A percentile compares a stretch with the other conserved stretches of the same genome.
Conservation (phyloP, 1,140 invertebrate genomes). For the Drepana arcuata region DNA sequence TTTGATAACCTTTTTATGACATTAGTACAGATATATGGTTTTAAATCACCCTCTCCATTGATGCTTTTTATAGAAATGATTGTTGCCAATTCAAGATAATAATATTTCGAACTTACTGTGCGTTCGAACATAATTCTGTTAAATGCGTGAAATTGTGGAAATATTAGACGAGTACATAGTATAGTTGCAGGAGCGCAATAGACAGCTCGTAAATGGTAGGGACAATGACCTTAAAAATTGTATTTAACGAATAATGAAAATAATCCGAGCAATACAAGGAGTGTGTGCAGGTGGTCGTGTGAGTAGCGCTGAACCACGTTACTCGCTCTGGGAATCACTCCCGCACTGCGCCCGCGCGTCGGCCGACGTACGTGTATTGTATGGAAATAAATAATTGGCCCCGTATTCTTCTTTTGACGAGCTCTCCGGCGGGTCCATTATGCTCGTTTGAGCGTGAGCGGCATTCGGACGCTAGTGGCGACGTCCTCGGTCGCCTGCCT, state of each 20-base stretch:
- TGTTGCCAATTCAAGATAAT: no score
- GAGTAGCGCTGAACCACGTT: conserved; percentile 5
- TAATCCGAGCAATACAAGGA: background rate
- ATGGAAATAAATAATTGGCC: conserved; percentile 64
- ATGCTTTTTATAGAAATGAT: no score
- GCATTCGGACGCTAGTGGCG: conserved; percentile 63
- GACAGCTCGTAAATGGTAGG: no score
- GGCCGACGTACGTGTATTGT: conserved; percentile 54
- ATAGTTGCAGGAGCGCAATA: background rate
- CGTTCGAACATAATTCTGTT: background rate
- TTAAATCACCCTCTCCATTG: no score
- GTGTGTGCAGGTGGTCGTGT: no score
- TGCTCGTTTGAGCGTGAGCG: conserved; percentile 50
- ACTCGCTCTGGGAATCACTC: conserved; percentile 34
- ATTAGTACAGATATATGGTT: background rate
- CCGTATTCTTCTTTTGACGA: conserved; percentile 69
- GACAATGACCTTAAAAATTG: conserved; percentile 1
- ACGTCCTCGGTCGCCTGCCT: conserved; percentile 50
- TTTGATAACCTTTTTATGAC: background rate
- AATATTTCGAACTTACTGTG: no score
- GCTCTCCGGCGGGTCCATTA: conserved; percentile 57
- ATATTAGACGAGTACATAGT: background rate
- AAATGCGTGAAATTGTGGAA: background rate
- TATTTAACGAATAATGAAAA: background rate
- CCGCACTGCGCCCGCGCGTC: conserved; percentile 40